Conservation (phyloP, 2,113 vertebrate genomes). For the Chelonoidis abingdonii region DNA sequence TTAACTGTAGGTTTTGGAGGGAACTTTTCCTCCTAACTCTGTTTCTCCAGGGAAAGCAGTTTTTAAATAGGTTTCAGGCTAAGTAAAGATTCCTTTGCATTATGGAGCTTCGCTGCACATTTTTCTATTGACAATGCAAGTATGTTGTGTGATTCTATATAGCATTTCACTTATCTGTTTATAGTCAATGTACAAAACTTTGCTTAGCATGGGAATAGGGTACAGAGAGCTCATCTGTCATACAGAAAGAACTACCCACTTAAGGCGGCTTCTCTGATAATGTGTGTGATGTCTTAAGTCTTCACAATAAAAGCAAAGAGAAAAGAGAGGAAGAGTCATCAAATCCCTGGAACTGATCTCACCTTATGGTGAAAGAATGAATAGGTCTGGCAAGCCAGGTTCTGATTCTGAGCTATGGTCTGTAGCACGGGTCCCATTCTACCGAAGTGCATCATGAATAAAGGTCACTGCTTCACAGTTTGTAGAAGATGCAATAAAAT, state of each 20-base stretch:
- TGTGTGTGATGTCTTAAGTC: not conserved
- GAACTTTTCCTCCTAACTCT: not conserved
- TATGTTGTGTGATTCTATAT: not conserved
- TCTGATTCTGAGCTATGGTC: not conserved
- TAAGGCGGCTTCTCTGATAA: not conserved
- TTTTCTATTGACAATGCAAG: not conserved
- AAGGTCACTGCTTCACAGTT: not conserved
- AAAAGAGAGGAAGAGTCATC: not conserved
- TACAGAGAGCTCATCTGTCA: fast-evolving
- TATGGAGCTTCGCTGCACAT: not conserved
- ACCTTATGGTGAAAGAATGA: not conserved
- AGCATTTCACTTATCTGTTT: not conserved
- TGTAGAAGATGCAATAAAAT: not conserved
- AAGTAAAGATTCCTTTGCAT: fast-evolving
- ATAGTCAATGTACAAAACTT: not conserved
- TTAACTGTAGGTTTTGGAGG: not conserved
- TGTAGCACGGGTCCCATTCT: not conserved
- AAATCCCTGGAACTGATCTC: not conserved
- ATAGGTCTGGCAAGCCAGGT: not conserved
- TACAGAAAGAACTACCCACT: not conserved
- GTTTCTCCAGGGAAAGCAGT: not conserved
- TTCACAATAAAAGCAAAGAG: not conserved
- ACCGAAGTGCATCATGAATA: not conserved
- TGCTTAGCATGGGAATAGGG: not conserved
- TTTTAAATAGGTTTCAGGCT: not conserved